Evolutionary conservation across 2,888 invertebrate genomes (phyloP), one percentile per base, ranked within the genome.

Genomic region (Hydraecia micacea): DNA sequence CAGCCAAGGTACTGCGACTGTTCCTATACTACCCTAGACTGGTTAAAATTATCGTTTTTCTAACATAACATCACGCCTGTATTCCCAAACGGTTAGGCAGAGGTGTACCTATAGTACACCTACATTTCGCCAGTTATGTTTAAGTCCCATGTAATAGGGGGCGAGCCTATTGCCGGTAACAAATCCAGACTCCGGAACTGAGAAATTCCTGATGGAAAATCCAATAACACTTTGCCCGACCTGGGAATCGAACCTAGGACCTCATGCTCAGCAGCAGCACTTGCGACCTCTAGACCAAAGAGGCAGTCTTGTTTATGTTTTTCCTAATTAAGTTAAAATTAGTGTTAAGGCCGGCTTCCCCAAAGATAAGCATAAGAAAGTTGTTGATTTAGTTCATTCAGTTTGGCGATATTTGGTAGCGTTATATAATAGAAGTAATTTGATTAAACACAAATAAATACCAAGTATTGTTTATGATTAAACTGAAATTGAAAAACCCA

Each of bases 381-480:
- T 71, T 58, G 58, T 58, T 58, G 58, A 1, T 58, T 21, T 58
- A 28, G 55, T 21, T 46, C 8, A 72, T n/a, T 36, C 46, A 32
- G 13, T n/a, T 32, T 8, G n/a, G n/a, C 11, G 49, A 39, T 49
- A 60, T 49, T 39, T 75, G 39, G 0, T 75, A 73, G 74, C 73
- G 73, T 72, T 62, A 75, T 18, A 52, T 63, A 36, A 60, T 36
- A 60, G 6, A 74, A 74, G 74, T 79, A 4, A 80, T 52, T 74
- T 79, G 60, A 75, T 68, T 55, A 55, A 67, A 81, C 79, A 79
- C 81, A 79, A 75, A 74, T 79, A 73, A 60, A 21, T 42, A 46
- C 13, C n/a, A n/a, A n/a, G n/a, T 36, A 18, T 63, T 79, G 1
- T 39, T 25, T 0, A n/a, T 18, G 0, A 58, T 6, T 8, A 18